Evolutionary conservation across 2,888 invertebrate species (phyloP).

Genomic region (Tenthredo notha): DNA sequence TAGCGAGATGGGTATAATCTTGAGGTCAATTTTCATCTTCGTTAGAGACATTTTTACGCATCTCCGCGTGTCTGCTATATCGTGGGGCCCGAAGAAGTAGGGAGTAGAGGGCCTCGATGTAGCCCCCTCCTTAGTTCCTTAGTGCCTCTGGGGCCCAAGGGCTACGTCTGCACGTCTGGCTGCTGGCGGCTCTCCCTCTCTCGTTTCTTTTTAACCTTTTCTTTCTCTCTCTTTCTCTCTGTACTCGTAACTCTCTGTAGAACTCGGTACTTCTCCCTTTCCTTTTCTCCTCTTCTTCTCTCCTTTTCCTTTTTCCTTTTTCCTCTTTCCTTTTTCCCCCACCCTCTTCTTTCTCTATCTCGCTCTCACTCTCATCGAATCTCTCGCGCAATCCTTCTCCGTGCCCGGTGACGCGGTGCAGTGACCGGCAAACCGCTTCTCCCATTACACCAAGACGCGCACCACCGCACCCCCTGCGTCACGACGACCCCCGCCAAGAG

Average conservation of each 20-base stretch:
- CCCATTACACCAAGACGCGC: slow-evolving; percentile 69
- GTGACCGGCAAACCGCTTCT: slow-evolving; percentile 76
- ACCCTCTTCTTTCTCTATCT: background rate
- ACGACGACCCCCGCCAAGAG: slow-evolving; percentile 26
- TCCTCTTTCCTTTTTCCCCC: background rate
- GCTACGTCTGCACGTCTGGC: slow-evolving; percentile 49
- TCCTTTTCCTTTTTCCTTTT: background rate
- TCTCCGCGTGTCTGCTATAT: slow-evolving; percentile 1
- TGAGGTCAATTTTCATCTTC: slow-evolving; percentile 3
- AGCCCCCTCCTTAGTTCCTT: slow-evolving; percentile 6
- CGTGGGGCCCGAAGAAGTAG: slow-evolving; percentile 28
- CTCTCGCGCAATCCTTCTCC: slow-evolving; percentile 55
- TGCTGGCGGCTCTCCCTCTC: slow-evolving; percentile 18
- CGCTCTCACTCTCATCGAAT: slow-evolving; percentile 1
- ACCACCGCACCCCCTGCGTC: slow-evolving; percentile 59
- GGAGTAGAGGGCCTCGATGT: slow-evolving; percentile 17
- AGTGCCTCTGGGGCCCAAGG: slow-evolving; percentile 40
- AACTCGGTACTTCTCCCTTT: slow-evolving; percentile 29
- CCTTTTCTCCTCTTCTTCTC: background rate
- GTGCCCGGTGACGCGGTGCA: slow-evolving; percentile 71
- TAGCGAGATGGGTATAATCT: background rate
- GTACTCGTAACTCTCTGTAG: slow-evolving; percentile 29
- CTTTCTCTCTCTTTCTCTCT: slow-evolving; percentile 23
- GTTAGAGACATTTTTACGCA: slow-evolving; percentile 30
- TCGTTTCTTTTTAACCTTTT: background rate